Conservation (phyloP, 2,113 vertebrate species). For the Tachysurus fulvidraco region DNA sequence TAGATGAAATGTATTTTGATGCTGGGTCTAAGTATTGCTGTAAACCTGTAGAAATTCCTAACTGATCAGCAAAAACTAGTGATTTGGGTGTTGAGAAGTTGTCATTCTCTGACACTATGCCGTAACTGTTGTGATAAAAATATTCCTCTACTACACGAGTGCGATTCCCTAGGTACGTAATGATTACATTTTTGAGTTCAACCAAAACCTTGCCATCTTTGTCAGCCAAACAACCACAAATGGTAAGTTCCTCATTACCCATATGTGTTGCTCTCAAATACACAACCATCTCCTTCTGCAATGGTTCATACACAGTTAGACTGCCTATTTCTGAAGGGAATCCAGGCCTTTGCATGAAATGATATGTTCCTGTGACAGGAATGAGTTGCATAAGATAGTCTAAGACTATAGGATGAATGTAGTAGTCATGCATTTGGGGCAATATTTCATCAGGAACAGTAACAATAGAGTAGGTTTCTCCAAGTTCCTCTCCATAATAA, state of each 20-base stretch:
- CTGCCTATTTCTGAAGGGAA: constrained; percentile 80
- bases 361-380: constrained; percentile 51
- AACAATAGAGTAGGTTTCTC: constrained; percentile 77
- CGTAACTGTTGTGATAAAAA: constrained; percentile 78
- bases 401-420: constrained; percentile 80
- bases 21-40: constrained; percentile 68
- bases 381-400: constrained; percentile 85
- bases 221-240: constrained; percentile 80
- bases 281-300: constrained; percentile 80
- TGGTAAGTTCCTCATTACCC: constrained; percentile 64
- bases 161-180: constrained; percentile 70
- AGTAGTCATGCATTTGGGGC: constrained; percentile 73
- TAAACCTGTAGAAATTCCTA: constrained; percentile 73
- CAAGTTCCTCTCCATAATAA: constrained; percentile 75
- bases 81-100: constrained; percentile 61
- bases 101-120: constrained; percentile 50
- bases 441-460: constrained; percentile 68
- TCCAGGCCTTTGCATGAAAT: constrained; percentile 61
- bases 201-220: constrained; percentile 73
- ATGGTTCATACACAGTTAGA: constrained; percentile 68
- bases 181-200: constrained; percentile 73
- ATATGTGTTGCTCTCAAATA: constrained; percentile 73
- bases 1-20: constrained; percentile 68
- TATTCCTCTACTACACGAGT: constrained; percentile 71
- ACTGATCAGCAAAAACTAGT: constrained; percentile 76